These are phyloP conservation scores for Ectemnius cavifrons DNA, from an alignment of 2,888 invertebrate species.

Conservation along the genomic window DNA sequence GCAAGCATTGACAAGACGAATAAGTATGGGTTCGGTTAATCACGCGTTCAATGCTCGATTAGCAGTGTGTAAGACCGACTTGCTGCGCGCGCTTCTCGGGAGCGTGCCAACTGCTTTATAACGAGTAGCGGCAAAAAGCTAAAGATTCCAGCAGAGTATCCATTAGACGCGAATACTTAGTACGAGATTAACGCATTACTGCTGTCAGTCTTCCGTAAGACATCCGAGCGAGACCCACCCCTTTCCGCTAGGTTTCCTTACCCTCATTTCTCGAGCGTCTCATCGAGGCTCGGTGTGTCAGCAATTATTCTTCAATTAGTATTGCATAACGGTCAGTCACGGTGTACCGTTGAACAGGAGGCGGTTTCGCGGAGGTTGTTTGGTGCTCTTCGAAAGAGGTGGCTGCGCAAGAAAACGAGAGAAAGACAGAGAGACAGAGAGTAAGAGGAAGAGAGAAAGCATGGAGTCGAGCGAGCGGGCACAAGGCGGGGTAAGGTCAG, in stretches of 20 bases:
- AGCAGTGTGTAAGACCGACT: too few species aligned
- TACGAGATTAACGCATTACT: too few species aligned
- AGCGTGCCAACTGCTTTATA: too few species aligned
- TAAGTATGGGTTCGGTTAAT: too few species aligned
- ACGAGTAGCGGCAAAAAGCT: too few species aligned
- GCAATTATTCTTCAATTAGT: conserved; percentile 48
- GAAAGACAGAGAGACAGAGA: not conserved
- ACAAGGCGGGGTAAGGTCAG: conserved; percentile 73
- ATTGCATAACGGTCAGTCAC: conserved; percentile 35
- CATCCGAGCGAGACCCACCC: not conserved
- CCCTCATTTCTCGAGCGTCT: conserved; percentile 17
- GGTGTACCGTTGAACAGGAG: conserved; percentile 32
- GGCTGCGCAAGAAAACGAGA: not conserved
- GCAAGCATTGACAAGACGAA: too few species aligned
- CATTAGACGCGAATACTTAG: too few species aligned
- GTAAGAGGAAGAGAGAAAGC: not conserved
- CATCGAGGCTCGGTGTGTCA: conserved; percentile 12
- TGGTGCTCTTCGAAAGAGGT: conserved; percentile 18
- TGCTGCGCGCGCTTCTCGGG: too few species aligned
- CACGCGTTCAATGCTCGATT: too few species aligned
- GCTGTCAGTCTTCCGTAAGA: too few species aligned
- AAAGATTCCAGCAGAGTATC: too few species aligned
- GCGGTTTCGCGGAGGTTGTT: conserved; percentile 20
- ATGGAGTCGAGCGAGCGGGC: not conserved
- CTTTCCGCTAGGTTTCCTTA: conserved; percentile 10